Evolutionary conservation across 2,888 invertebrate species (phyloP), one percentile per base, ranked within the genome.

Genomic region (Auanema sp.): DNA sequence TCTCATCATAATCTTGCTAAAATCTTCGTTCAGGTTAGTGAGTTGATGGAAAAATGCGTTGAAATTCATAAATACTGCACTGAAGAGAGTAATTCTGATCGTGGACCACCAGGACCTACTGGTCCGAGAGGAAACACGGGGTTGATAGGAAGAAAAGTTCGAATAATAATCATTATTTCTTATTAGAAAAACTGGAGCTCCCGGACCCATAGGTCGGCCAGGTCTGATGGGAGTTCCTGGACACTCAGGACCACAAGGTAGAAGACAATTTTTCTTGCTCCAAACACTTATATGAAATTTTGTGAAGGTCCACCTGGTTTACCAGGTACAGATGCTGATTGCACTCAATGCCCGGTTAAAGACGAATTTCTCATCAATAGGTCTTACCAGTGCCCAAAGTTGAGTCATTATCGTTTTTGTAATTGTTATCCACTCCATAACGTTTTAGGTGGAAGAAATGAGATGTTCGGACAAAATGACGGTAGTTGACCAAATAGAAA

Each of bases 11-110:
- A 14, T 50, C 8, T 58, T 50, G 23, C 12, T n/a, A 10, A 41
- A 1, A 42, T 41, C n/a, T 42, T 16, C 50, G n/a, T 68, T 57
- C 53, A 80, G 79, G 78, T 80, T 60, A 66, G 72, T 58, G 80
- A 80, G 40, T 64, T 83, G 47, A 65, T 83, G 60, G 73, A 77
- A 25, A 77, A 79, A 60, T 83, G 83, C 60, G 58, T 78, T 21
- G 78, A 79, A 18, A 60, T 83, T 4, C 83, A 83, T 58, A 66
- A 79, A 43, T 83, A 78, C 64, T 83, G 83, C 58, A 76, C 79
- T 12, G 76, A 78, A 8, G 68, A 71, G n/a, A 65, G 60, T 3
- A 70, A 76, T 41, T 61, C 72, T 5, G 69, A 67, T 10, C 8
- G 54, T 5, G 74, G 76, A 10, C 59, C 56, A 8, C 58, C 64